These are phyloP conservation scores for Girardinichthys multiradiatus DNA, from an alignment of 2,113 vertebrate genomes.

Conservation along the genomic window DNA sequence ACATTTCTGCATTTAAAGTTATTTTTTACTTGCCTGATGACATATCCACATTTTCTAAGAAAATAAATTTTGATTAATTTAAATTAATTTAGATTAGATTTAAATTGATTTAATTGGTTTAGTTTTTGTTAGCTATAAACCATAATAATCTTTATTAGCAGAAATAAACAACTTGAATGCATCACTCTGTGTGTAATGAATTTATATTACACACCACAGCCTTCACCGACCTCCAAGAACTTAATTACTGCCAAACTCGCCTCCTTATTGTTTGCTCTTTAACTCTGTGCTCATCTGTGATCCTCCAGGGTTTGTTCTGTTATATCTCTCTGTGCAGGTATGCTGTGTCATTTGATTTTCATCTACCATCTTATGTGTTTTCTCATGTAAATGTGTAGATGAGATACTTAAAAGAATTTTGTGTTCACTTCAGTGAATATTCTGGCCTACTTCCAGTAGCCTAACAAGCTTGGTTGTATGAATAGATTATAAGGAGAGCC, in stretches of 20 bases:
- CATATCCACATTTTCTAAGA: too few relatives aligned
- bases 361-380: neutral
- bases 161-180: too few relatives aligned
- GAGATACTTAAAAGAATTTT: too few relatives aligned
- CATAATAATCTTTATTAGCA: too few relatives aligned
- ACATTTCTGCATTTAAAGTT: neutral
- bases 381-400: neutral
- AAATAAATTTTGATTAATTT: too few relatives aligned
- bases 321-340: slow-evolving; percentile 1
- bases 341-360: slow-evolving; percentile 2
- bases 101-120: too few relatives aligned
- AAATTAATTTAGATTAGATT: too few relatives aligned
- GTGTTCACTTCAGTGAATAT: neutral
- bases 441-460: slow-evolving; percentile 7
- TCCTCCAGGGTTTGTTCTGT: neutral
- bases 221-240: neutral
- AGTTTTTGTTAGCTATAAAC: too few relatives aligned
- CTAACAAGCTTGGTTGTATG: slow-evolving; percentile 11
- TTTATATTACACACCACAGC: neutral
- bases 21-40: too few relatives aligned
- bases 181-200: too few relatives aligned
- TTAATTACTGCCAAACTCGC: neutral
- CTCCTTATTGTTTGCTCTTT: neutral
- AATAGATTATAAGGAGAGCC: slow-evolving; percentile 6
- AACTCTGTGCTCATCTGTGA: neutral